A percentile compares a stretch with the other conserved stretches of the same genome.
Evolutionary conservation across 2,113 vertebrate species (phyloP).

Genomic region (Apodemus sylvaticus): DNA sequence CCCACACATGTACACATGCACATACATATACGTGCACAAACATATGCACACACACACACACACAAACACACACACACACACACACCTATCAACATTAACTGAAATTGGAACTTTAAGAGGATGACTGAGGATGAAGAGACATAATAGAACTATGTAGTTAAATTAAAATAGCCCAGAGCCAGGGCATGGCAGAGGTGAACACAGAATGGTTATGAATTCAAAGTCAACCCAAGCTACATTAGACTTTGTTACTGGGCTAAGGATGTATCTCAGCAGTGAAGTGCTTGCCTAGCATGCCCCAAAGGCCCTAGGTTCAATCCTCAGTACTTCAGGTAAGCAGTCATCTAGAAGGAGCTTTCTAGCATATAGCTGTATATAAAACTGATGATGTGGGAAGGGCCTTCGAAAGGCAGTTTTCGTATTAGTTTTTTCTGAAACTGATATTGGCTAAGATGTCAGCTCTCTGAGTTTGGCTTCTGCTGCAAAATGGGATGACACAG

Average conservation of each 20-base stretch:
- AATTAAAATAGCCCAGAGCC: neutral
- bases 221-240: neutral
- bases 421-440: neutral
- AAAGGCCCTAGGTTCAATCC: neutral
- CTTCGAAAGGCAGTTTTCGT: neutral
- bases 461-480: neutral
- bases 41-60: neutral
- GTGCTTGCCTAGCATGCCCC: neutral
- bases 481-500: neutral
- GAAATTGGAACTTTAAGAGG: neutral
- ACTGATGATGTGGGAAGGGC: neutral
- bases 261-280: too few relatives aligned
- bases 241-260: neutral
- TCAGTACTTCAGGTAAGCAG: neutral
- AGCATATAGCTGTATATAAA: neutral
- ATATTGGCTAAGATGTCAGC: neutral
- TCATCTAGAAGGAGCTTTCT: neutral
- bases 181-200: neutral
- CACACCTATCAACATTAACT: neutral
- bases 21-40: neutral
- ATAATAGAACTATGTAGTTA: neutral
- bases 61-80: neutral
- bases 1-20: neutral
- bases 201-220: neutral
- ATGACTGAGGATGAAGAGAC: neutral